A percentile compares a stretch with the other conserved stretches of the same genome.
These are phyloP conservation scores for Tetramorium alpestre DNA, from an alignment of 1,140 invertebrate species.

Conservation along the genomic window DNA sequence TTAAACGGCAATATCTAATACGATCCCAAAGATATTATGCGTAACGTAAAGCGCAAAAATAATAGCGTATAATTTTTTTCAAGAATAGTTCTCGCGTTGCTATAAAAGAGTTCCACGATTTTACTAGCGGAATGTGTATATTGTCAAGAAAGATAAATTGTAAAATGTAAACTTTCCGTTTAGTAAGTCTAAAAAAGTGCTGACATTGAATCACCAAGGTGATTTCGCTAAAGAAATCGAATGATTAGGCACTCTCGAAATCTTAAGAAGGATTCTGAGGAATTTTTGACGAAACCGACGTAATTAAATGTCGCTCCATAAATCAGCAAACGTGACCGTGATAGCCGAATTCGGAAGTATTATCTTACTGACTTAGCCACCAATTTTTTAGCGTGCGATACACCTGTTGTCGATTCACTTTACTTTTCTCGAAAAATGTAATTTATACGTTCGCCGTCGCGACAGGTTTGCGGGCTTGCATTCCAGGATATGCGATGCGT, in stretches of 20 bases:
- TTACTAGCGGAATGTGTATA: not conserved
- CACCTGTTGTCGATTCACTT: not conserved
- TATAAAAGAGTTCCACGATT: not conserved
- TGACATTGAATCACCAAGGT: not conserved
- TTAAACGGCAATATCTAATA: constrained; percentile 44
- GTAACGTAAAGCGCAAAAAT: not conserved
- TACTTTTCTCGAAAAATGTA: not conserved
- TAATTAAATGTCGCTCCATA: constrained; percentile 1
- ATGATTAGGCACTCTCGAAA: not conserved
- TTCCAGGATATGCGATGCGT: not conserved
- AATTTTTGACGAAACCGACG: not conserved
- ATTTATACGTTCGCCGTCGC: not conserved
- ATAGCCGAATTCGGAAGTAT: not conserved
- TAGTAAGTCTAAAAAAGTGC: not conserved
- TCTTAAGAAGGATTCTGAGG: not conserved
- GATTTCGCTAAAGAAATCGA: not conserved
- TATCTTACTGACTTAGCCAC: not conserved
- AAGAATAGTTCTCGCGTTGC: not conserved
- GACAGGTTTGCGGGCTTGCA: not conserved
- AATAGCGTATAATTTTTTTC: constrained; percentile 3
- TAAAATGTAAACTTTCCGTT: not conserved
- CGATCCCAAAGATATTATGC: not conserved
- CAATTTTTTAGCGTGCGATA: not conserved
- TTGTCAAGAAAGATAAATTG: not conserved
- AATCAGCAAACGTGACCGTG: not conserved